phyloP scores from a whole-genome alignment of 1,140 invertebrate species.

The Eupristina koningsbergeri region DNA sequence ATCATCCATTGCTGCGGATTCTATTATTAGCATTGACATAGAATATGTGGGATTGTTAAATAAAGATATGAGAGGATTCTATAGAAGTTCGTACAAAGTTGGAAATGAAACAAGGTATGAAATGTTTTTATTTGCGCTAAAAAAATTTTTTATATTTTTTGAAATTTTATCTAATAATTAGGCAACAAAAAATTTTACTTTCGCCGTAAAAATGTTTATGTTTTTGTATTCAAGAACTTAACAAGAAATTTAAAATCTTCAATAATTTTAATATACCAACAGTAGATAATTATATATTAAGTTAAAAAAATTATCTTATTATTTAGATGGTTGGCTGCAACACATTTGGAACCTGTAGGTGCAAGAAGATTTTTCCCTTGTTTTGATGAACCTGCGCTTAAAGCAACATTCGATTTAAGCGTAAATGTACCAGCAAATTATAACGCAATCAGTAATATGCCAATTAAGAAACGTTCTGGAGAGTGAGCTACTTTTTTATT shows the following conservation, averaged over 20 bases:
- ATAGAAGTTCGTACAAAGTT: slow-evolving; percentile 82
- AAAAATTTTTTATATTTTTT: background rate
- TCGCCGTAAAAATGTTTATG: too few species aligned
- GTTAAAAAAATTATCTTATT: background rate
- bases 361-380: slow-evolving; percentile 79
- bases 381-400: slow-evolving; percentile 81
- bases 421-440: slow-evolving; percentile 65
- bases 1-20: background rate
- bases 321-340: slow-evolving; percentile 72
- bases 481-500: slow-evolving; percentile 15
- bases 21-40: slow-evolving; percentile 71
- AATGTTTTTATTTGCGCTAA: background rate
- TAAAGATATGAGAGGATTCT: slow-evolving; percentile 83
- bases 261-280: too few species aligned
- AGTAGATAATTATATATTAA: too few species aligned
- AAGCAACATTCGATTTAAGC: slow-evolving; percentile 76
- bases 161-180: too few species aligned
- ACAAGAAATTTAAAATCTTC: too few species aligned
- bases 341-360: slow-evolving; percentile 77
- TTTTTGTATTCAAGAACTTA: too few species aligned
- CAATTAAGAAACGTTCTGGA: background rate
- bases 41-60: slow-evolving; percentile 74
- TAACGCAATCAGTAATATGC: slow-evolving; percentile 71
- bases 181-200: too few species aligned
- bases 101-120: slow-evolving; percentile 65